Evolutionary conservation across 2,797 vertebrate species (phyloP), one percentile per base, ranked within the genome.

Genomic region (Bucorvus abyssinicus): DNA sequence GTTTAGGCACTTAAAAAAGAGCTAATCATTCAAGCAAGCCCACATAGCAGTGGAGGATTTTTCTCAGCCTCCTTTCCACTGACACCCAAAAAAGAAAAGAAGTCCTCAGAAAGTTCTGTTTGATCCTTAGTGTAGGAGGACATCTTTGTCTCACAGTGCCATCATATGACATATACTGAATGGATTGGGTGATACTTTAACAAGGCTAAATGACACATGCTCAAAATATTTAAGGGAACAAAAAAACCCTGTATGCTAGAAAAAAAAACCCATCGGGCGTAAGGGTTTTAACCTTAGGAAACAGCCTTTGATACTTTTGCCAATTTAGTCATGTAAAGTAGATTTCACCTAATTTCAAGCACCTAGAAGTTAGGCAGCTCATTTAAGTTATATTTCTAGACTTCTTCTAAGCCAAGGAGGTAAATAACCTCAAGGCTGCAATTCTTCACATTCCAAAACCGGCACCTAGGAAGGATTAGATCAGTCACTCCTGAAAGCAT

Each of bases 171-270:
- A 95, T 87, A 57, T 14, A 90, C 71, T 87, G 88, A 95, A 95
- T 47, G 70, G 80, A 78, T 42, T 70, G 74, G 93, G 71, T 96
- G 73, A 92, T 94, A 84, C 78, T 89, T 95, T 87, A 94, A 93
- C 71, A 82, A 73, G 40, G 40, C 84, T 82, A 91, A 96, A 44
- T 91, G 96, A 90, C 83, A 97, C 26, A 91, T 14, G 10, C 76
- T 95, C 95, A 95, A 95, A 97, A 97, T 96, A 96, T 93, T 96
- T 86, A 86, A 78, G 27, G 13, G 91, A 84, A 93, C 18, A 81
- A 85, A 93, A 93, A 75, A 18, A 3, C 16, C 12, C 3, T 44
- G 26, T 27, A 56, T 10, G 2, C 4, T 80, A 56, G 86, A 84
- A 85, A 81, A 73, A 61, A 47, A 50, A 69, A 8, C 38, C 8